Evolutionary conservation across 1,140 invertebrate species (phyloP).

Genomic region (Leptinotarsa defecta): DNA sequence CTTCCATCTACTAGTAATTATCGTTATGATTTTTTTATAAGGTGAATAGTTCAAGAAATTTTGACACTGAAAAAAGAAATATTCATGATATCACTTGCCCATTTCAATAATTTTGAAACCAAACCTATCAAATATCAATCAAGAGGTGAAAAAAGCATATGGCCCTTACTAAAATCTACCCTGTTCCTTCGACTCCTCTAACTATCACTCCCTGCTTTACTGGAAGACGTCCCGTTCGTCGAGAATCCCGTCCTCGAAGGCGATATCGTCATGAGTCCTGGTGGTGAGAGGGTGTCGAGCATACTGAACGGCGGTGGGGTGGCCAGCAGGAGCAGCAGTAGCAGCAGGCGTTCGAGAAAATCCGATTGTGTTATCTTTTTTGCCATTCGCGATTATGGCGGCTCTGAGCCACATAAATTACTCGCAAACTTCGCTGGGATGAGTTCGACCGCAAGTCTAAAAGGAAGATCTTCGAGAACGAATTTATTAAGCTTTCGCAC

Average conservation of each 20-base stretch:
- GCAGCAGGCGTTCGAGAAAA: conserved; percentile 47
- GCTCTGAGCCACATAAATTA: conserved; percentile 50
- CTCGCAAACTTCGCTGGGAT: conserved; percentile 33
- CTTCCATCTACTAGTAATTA: too few relatives aligned
- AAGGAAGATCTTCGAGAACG: neutral
- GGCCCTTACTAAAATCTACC: too few relatives aligned
- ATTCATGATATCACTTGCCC: too few relatives aligned
- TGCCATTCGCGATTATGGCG: conserved; percentile 54
- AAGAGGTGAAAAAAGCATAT: too few relatives aligned
- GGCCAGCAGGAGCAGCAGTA: neutral
- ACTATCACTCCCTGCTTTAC: neutral
- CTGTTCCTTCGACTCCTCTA: too few relatives aligned
- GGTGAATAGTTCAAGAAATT: too few relatives aligned
- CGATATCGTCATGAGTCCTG: conserved; percentile 20
- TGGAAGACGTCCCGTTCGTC: conserved; percentile 1
- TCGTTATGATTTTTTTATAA: too few relatives aligned
- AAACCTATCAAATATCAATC: too few relatives aligned
- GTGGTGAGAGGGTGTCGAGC: conserved; percentile 38
- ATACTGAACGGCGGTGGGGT: conserved; percentile 42
- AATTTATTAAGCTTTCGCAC: neutral
- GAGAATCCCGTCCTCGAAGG: conserved; percentile 6
- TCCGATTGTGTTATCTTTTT: conserved; percentile 56
- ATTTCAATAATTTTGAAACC: too few relatives aligned
- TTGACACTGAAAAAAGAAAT: too few relatives aligned
- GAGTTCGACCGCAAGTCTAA: conserved; percentile 1